Percentiles rank a stretch among this genome's conserved stretches.
Evolutionary conservation across 2,888 invertebrate genomes (phyloP).

Genomic region (Lacanobia oleracea): DNA sequence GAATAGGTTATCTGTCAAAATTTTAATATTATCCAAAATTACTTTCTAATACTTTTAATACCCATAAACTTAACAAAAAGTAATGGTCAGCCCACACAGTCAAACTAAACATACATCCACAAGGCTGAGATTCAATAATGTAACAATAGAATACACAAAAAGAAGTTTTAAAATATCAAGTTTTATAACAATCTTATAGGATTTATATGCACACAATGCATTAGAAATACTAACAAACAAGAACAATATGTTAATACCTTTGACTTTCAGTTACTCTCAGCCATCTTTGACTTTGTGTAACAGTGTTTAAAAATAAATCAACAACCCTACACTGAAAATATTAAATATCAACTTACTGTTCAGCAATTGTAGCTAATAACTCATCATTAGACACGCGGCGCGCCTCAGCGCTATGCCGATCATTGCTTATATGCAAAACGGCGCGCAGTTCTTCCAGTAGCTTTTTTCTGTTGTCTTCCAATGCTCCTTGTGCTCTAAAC

Average conservation of each 20-base stretch:
- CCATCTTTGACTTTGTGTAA: slow-evolving; percentile 85
- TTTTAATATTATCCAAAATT: slow-evolving; percentile 52
- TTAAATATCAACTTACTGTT: slow-evolving; percentile 93
- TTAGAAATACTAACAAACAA: slow-evolving; percentile 53
- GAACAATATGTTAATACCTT: slow-evolving; percentile 65
- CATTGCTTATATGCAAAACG: slow-evolving; percentile 96
- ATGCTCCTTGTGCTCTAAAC: slow-evolving; percentile 97
- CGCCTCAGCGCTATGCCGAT: slow-evolving; percentile 97
- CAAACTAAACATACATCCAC: slow-evolving; percentile 68
- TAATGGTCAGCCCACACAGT: slow-evolving; percentile 53
- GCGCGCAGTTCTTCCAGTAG: slow-evolving; percentile 95
- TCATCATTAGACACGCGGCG: slow-evolving; percentile 98
- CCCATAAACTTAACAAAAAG: slow-evolving; percentile 29
- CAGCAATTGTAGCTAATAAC: slow-evolving; percentile 96
- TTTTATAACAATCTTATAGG: slow-evolving; percentile 66
- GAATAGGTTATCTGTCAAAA: slow-evolving; percentile 82
- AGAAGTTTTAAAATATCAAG: slow-evolving; percentile 62
- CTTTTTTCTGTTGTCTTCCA: slow-evolving; percentile 95
- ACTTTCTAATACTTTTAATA: slow-evolving; percentile 36
- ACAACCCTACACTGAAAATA: slow-evolving; percentile 71
- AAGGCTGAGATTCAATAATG: slow-evolving; percentile 65
- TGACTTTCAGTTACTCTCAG: slow-evolving; percentile 77
- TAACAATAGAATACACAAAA: slow-evolving; percentile 56
- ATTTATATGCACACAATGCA: slow-evolving; percentile 55
- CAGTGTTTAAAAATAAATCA: slow-evolving; percentile 85